Conservation (phyloP, 2,797 vertebrate species). For the Epinephelus awoara region DNA sequence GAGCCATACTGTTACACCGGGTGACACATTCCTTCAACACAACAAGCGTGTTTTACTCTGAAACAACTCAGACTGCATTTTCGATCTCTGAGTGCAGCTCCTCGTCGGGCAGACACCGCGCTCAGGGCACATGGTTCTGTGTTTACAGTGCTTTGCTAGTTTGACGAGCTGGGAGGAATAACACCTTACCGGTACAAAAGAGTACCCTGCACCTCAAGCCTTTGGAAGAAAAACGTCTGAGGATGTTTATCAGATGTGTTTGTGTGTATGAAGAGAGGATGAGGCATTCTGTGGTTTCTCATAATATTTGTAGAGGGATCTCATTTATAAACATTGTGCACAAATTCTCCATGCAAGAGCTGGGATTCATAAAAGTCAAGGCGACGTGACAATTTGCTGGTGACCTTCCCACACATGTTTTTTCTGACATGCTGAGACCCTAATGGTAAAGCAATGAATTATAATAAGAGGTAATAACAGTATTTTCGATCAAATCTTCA, state of each 20-base stretch:
- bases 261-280: constrained; percentile 7
- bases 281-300: constrained; percentile 12
- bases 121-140: constrained; percentile 44
- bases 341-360: not conserved
- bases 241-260: constrained; percentile 38
- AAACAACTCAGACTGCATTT: constrained; percentile 42
- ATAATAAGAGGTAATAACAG: not conserved
- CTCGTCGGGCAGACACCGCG: constrained; percentile 23
- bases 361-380: not conserved
- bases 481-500: not conserved
- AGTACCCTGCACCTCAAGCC: constrained; percentile 28
- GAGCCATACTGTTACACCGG: not conserved
- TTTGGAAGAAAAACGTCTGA: constrained; percentile 24
- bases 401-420: not conserved
- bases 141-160: constrained; percentile 58
- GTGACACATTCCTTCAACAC: constrained; percentile 29
- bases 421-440: not conserved
- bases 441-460: not conserved
- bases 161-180: constrained; percentile 52
- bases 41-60: constrained; percentile 21
- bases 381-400: not conserved
- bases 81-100: constrained; percentile 27
- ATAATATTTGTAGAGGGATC: constrained; percentile 21
- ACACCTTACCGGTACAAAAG: constrained; percentile 36
- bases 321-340: constrained; percentile 17